phyloP scores from a whole-genome alignment of 2,113 vertebrate genomes.

The Psilopogon haemacephalus region DNA sequence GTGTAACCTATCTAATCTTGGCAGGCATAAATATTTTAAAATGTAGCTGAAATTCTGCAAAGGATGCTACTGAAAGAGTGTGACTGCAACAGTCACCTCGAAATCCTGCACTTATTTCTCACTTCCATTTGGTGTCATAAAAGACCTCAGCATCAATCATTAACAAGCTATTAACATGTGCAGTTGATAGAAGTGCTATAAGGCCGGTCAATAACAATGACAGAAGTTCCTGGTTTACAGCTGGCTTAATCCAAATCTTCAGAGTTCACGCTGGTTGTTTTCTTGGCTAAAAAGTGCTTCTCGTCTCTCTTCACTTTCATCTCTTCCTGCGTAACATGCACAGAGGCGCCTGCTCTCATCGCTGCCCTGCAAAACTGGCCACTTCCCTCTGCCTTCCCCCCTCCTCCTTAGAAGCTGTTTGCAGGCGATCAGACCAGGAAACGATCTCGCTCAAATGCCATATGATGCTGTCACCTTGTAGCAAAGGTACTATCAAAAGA shows the following conservation, averaged over 20 bases:
- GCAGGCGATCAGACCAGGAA: not conserved
- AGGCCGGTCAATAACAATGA: constrained; percentile 70
- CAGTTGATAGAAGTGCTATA: constrained; percentile 79
- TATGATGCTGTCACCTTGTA: not conserved
- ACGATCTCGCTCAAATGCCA: not conserved
- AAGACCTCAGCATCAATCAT: constrained; percentile 80
- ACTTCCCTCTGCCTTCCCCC: not conserved
- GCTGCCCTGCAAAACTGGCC: constrained; percentile 42
- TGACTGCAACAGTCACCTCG: constrained; percentile 41
- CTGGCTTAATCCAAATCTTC: constrained; percentile 57
- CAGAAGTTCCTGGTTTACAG: constrained; percentile 77
- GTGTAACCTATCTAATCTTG: constrained; percentile 29
- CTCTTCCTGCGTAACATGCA: constrained; percentile 77
- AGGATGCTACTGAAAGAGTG: not conserved
- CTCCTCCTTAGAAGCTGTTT: not conserved
- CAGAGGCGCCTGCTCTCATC: constrained; percentile 32
- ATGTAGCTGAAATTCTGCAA: constrained; percentile 40
- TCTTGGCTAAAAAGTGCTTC: constrained; percentile 59
- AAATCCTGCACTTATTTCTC: constrained; percentile 65
- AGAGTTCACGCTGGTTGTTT: constrained; percentile 24
- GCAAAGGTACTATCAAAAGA: not conserved
- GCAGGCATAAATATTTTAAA: constrained; percentile 72
- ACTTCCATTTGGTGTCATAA: constrained; percentile 77
- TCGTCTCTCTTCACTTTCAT: constrained; percentile 76
- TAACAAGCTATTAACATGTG: constrained; percentile 82